Conservation (phyloP, 2,113 vertebrate genomes). For the Okapia johnstoni region DNA sequence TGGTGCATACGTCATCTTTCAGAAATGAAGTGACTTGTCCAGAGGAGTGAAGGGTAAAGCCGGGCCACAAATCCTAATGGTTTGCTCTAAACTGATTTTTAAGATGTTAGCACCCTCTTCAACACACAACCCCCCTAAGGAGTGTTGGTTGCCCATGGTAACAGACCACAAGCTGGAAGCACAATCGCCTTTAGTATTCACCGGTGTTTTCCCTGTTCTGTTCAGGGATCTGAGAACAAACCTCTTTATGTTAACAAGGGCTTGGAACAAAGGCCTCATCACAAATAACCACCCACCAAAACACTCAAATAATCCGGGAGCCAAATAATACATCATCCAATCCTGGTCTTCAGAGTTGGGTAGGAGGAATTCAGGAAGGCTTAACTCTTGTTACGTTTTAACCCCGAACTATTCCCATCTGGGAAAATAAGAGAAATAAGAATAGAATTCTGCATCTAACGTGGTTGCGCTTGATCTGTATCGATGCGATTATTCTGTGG, state of each 20-base stretch:
- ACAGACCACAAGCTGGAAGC: not conserved
- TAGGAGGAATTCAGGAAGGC: not conserved
- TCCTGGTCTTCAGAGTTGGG: not conserved
- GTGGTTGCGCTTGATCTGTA: not conserved
- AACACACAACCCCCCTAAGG: not conserved
- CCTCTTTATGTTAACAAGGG: not conserved
- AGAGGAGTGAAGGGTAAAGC: not conserved
- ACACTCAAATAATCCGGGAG: not conserved
- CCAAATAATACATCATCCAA: not conserved
- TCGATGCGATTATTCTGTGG: not conserved
- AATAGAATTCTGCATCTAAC: not conserved
- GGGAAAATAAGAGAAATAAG: not conserved
- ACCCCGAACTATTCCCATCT: not conserved
- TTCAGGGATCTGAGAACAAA: not conserved
- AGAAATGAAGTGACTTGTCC: not conserved
- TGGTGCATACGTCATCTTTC: not conserved
- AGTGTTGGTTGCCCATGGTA: conserved; percentile 8
- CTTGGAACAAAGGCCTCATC: not conserved
- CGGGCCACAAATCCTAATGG: not conserved
- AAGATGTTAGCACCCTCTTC: not conserved
- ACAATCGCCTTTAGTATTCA: not conserved
- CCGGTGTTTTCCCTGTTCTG: not conserved
- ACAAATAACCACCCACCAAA: not conserved
- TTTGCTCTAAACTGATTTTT: not conserved
- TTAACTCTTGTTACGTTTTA: not conserved